A percentile compares a stretch with the other conserved stretches of the same genome.
Conservation (phyloP, 2,797 vertebrate genomes). For the Sternotherus odoratus region DNA sequence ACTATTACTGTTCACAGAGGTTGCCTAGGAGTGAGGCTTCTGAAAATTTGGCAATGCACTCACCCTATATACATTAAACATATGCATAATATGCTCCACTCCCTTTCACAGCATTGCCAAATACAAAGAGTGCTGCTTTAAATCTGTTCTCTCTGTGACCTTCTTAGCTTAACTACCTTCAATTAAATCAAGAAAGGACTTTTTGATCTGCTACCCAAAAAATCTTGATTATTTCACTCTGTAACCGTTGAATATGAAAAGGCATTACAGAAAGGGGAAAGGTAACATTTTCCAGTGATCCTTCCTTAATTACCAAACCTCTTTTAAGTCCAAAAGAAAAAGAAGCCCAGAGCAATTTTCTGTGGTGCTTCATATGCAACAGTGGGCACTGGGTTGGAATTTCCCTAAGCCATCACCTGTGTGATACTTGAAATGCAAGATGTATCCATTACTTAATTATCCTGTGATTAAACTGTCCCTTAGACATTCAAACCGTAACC, state of each 20-base stretch:
- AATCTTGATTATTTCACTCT: constrained; percentile 41
- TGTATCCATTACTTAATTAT: constrained; percentile 28
- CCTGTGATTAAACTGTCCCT: constrained; percentile 14
- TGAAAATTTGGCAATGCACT: constrained; percentile 17
- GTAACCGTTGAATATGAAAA: constrained; percentile 36
- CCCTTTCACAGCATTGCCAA: constrained; percentile 54
- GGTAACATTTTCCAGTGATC: constrained; percentile 4
- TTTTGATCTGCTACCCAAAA: constrained; percentile 60
- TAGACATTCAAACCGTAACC: not conserved
- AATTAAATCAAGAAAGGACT: constrained; percentile 60
- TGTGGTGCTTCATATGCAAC: not conserved
- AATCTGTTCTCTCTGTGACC: constrained; percentile 52
- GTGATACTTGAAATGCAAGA: constrained; percentile 3
- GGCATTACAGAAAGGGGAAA: constrained; percentile 20
- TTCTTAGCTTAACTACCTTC: constrained; percentile 39
- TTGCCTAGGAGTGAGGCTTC: not conserved
- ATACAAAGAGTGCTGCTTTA: constrained; percentile 30
- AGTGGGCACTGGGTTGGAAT: not conserved
- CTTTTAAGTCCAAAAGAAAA: constrained; percentile 22
- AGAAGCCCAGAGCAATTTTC: not conserved
- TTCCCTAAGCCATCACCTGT: constrained; percentile 13
- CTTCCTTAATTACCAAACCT: constrained; percentile 32
- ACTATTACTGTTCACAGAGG: constrained; percentile 34
- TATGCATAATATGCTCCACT: not conserved
- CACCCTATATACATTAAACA: constrained; percentile 1